These are phyloP conservation scores for Prochilodus magdalenae DNA, from an alignment of 2,113 vertebrate genomes.

Conservation along the genomic window DNA sequence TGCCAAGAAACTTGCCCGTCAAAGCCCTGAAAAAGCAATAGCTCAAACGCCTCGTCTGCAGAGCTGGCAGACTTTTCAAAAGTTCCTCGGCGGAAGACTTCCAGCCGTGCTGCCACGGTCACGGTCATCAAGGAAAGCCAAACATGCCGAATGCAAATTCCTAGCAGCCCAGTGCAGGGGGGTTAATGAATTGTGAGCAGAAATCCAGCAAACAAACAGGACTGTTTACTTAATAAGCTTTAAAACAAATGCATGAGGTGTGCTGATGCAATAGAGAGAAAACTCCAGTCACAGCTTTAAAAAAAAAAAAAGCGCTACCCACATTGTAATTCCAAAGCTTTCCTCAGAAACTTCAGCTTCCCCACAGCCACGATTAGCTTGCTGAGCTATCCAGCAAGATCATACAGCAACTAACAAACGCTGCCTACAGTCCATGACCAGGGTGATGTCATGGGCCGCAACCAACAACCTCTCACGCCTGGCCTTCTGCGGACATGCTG, in stretches of 20 bases:
- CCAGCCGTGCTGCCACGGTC: conserved; percentile 8
- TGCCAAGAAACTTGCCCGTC: not conserved
- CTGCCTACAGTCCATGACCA: conserved; percentile 1
- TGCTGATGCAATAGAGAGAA: conserved; percentile 56
- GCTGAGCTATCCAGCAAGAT: conserved; percentile 38
- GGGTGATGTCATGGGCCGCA: conserved; percentile 37
- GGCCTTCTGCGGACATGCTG: not conserved
- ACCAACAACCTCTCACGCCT: conserved; percentile 14
- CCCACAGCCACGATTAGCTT: conserved; percentile 45
- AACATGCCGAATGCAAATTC: conserved; percentile 41
- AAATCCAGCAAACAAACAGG: conserved; percentile 47
- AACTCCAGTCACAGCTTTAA: conserved; percentile 33
- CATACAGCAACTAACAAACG: conserved; percentile 24
- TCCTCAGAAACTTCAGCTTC: conserved; percentile 39
- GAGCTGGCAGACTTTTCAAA: conserved; percentile 20
- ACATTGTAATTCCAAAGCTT: conserved; percentile 45
- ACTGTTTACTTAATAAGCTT: conserved; percentile 51
- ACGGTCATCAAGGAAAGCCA: conserved; percentile 10
- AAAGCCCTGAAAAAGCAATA: conserved; percentile 15
- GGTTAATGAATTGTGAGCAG: conserved; percentile 47
- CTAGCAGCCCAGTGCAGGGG: conserved; percentile 24
- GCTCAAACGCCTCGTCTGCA: not conserved
- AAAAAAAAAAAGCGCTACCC: not conserved
- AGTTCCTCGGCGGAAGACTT: conserved; percentile 33
- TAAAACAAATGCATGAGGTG: conserved; percentile 44